These are phyloP conservation scores for Brachyrhaphis roseni DNA, from an alignment of 2,797 vertebrate species.

Conservation along the genomic window DNA sequence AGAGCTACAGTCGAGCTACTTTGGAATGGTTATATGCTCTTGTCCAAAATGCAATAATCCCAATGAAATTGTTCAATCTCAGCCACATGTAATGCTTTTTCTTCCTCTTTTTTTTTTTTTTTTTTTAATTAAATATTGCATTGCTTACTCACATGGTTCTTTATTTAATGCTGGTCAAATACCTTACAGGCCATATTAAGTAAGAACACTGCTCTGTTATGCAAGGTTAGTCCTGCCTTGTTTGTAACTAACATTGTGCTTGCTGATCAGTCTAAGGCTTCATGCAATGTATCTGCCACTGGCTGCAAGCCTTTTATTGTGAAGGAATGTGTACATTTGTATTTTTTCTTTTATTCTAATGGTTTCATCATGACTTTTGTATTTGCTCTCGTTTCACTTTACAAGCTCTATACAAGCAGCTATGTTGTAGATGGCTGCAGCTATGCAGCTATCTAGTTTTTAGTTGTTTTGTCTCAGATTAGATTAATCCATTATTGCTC, in stretches of 20 bases:
- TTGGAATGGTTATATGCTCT: slow-evolving; percentile 5
- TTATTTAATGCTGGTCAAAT: slow-evolving; percentile 11
- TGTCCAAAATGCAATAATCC: slow-evolving; percentile 9
- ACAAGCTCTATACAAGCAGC: slow-evolving; percentile 1
- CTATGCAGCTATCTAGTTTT: background rate
- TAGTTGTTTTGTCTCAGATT: slow-evolving; percentile 25
- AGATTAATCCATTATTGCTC: slow-evolving; percentile 32
- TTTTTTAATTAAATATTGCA: background rate
- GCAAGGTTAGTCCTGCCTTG: slow-evolving; percentile 12
- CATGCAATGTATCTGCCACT: slow-evolving; percentile 28
- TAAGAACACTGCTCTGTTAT: background rate
- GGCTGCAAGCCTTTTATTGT: slow-evolving; percentile 33
- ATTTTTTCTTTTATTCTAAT: slow-evolving; percentile 24
- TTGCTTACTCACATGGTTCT: slow-evolving; percentile 5
- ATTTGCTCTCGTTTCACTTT: slow-evolving; percentile 9
- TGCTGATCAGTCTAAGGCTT: slow-evolving; percentile 18
- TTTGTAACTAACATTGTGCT: slow-evolving; percentile 12
- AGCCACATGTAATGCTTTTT: slow-evolving; percentile 6
- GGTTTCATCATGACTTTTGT: slow-evolving; percentile 19
- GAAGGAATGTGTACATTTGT: slow-evolving; percentile 57
- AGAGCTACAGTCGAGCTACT: slow-evolving; percentile 13
- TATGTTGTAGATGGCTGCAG: background rate
- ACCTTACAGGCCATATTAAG: background rate
- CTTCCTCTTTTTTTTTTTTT: background rate
- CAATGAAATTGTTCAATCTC: background rate